Conservation (phyloP, 2,113 vertebrate genomes). For the Mesitornis unicolor region DNA sequence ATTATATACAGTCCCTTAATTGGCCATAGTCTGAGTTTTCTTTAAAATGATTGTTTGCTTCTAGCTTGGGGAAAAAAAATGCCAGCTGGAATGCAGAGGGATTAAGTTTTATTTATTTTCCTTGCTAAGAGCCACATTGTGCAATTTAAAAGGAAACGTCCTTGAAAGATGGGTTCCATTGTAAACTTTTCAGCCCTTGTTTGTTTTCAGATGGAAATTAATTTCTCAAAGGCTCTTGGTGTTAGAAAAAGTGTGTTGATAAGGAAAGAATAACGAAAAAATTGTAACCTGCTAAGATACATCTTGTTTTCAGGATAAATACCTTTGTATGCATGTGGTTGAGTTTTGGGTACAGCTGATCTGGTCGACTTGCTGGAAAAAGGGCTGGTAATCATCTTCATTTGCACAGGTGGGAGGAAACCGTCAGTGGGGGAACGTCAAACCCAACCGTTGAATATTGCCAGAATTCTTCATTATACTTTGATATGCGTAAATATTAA, state of each 20-base stretch:
- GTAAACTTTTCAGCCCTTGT: conserved; percentile 50
- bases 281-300: neutral
- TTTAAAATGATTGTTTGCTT: conserved; percentile 12
- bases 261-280: conserved; percentile 9
- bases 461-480: neutral
- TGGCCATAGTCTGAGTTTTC: neutral
- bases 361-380: neutral
- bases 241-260: neutral
- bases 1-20: neutral
- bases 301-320: neutral
- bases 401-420: neutral
- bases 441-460: neutral
- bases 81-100: conserved; percentile 57
- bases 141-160: conserved; percentile 47
- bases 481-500: neutral
- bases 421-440: neutral
- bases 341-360: neutral
- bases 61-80: conserved; percentile 55
- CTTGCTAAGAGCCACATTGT: conserved; percentile 46
- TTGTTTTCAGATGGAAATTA: conserved; percentile 48
- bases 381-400: neutral
- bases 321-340: neutral
- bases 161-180: conserved; percentile 41
- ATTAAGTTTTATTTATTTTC: conserved; percentile 62
- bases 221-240: neutral